Base-by-base conservation (phyloP, 2,888 invertebrate species). In the Lacanobia wlatinum region DNA sequence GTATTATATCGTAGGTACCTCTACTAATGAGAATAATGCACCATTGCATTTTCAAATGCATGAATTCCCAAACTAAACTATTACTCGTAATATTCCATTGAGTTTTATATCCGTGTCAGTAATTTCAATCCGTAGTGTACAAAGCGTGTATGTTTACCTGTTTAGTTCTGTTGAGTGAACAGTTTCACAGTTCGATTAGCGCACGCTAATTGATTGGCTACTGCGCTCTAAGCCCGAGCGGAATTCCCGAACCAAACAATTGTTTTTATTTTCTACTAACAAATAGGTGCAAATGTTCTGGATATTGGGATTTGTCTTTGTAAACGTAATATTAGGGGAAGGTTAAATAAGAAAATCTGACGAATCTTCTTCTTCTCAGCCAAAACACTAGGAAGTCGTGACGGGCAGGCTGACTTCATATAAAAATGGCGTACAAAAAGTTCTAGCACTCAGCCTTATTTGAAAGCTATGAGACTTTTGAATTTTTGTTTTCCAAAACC, bases 141-240 rank as follows among this genome's bases (percentile, higher is more conserved):
- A 56, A 69, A 34, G 9, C 7, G 23, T 23, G n/a, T n/a, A n/a
- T n/a, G 38, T 46, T 59, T 58, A 52, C n/a, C n/a, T n/a, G n/a
- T 56, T 38, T 40, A 56, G 38, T 56, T 9, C 55, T 21, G 52
- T 53, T 60, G 52, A 53, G 38, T 23, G 46, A 60, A 48, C 53
- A 77, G 18, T 40, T 55, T 46, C 40, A 55, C 53, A 34, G 53
- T 70, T 70, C 12, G 16, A 48, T 48, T 60, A 59, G 21, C 40
- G 28, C 23, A 21, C 52, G 21, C 38, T 73, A 59, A 77, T 70
- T 74, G 34, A 55, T 55, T 71, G 40, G 72, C 34, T 43, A 38
- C 16, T 55, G 14, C 21, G n/a, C 40, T 21, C 23, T 9, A 46
- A 58, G 21, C 28, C 14, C 10, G 2, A 16, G 18, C 5, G 10